Evolutionary conservation across 1,140 invertebrate species (phyloP), one percentile per base, ranked within the genome.

Genomic region (Condylostylus longicornis): DNA sequence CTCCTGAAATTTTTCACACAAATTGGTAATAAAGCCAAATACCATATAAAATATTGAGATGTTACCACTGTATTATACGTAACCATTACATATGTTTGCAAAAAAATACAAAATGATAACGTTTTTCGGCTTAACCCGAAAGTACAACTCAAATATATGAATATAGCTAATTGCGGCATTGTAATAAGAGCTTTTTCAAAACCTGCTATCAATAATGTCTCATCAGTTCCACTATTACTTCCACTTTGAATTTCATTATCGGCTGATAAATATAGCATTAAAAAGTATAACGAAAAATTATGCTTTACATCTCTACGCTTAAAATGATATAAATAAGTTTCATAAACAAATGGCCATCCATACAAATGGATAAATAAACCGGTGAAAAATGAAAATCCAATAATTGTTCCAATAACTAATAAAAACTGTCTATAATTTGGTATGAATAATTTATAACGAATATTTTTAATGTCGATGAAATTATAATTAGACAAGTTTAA

Each of bases 1-100:
- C 54, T 47, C 41, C 67, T 64, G 4, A 86, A 67, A 54, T 73
- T 69, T 18, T 74, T 81, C 10, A 74, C 69, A 53, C 70, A 84
- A 27, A 85, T 44, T 2, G 91, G 90, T 13, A 97, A 60, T 7
- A 96, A 53, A 13, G 82, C 82, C 22, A 97, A 58, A 56, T 93
- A 96, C 94, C 95, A 98, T 23, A 98, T 69, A 50, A 98, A 98
- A 61, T 98, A 98, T 64, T 98, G 93, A 13, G 89, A 93, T 9
- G 95, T 98, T 43, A 91, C 74, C 0, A 99, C 94, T 55, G 90
- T 87, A 65, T 98, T 98, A 47, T 87, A 94, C 5, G 79, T 78
- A 1, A 99, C 95, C 53, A 98, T 79, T 3, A 84, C 71, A 44
- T 88, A 82, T 0, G 90, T 82, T 51, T 87, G 74, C 1, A 76